Percentiles rank a stretch among this genome's conserved stretches.
These are phyloP conservation scores for Drosophila prostipennis DNA, from an alignment of 2,888 invertebrate genomes.

Conservation along the genomic window DNA sequence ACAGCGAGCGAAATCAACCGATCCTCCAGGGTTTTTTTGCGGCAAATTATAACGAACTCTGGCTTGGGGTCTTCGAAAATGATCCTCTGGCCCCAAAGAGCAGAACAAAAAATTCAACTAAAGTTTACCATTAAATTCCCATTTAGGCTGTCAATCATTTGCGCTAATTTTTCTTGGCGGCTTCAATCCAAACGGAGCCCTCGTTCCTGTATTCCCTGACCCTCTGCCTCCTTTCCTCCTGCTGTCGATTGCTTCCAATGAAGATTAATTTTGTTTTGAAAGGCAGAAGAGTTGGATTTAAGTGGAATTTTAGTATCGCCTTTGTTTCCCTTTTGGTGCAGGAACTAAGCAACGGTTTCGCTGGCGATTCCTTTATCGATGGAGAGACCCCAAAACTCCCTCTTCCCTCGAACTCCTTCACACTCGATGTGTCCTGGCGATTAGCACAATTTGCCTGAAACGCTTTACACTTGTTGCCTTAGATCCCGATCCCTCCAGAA, in stretches of 20 bases:
- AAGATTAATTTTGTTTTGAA: slow-evolving; percentile 79
- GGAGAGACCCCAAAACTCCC: slow-evolving; percentile 9
- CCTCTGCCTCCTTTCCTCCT: slow-evolving; percentile 30
- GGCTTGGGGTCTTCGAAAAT: slow-evolving; percentile 21
- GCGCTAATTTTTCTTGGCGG: slow-evolving; percentile 75
- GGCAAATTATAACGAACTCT: slow-evolving; percentile 64
- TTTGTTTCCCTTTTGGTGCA: slow-evolving; percentile 34
- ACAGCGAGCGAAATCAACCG: slow-evolving; percentile 48
- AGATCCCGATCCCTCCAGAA: slow-evolving; percentile 40
- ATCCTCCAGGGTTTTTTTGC: slow-evolving; percentile 53
- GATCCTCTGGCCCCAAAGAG: slow-evolving; percentile 1
- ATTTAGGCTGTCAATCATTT: slow-evolving; percentile 83
- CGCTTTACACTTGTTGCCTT: slow-evolving; percentile 75
- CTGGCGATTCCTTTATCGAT: slow-evolving; percentile 7
- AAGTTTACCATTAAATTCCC: slow-evolving; percentile 82
- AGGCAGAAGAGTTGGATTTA: slow-evolving; percentile 57
- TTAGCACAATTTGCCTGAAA: slow-evolving; percentile 75
- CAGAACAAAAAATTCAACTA: slow-evolving; percentile 44
- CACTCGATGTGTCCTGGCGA: slow-evolving; percentile 52
- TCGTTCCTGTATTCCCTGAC: slow-evolving; percentile 6
- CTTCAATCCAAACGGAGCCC: slow-evolving; percentile 35
- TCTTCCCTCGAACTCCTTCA: slow-evolving; percentile 8
- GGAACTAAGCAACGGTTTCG: slow-evolving; percentile 58
- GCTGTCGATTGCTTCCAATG: slow-evolving; percentile 77
- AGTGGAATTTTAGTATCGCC: slow-evolving; percentile 55